Evolutionary conservation across 2,888 invertebrate genomes (phyloP), one percentile per base, ranked within the genome.

Genomic region (Tupiocoris notatus): DNA sequence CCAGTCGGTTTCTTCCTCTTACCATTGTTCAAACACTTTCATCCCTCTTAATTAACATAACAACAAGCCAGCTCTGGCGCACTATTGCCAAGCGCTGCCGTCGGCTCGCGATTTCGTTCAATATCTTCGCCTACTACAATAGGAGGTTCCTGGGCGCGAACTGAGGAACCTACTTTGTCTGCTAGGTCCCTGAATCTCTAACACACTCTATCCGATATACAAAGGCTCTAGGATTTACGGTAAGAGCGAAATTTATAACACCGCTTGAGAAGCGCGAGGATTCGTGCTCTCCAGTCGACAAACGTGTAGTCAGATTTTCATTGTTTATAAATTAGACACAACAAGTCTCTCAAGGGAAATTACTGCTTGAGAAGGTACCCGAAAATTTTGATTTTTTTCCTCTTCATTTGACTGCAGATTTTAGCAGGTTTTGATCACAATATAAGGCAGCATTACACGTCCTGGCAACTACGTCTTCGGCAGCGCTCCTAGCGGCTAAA

Each of bases 11-110:
- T 65, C 56, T 54, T n/a, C 54, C 2, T 56, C 56, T 54, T 20
- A 56, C 71, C 71, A 71, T 71, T 71, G 71, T 71, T 71, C 62
- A 25, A 39, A 61, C 71, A 71, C 70, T 71, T 71, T 71, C 70
- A 23, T 20, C 70, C n/a, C 70, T 61, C 62, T 68, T 62, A 62
- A 71, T 71, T 71, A 71, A 71, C 71, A 71, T 71, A 71, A 71
- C 71, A 71, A 71, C 62, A 62, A 71, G 71, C 59, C 59, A n/a
- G 7, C 62, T 68, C 68, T n/a, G n/a, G n/a, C n/a, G n/a, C n/a
- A n/a, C n/a, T 58, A 68, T 68, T 68, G 58, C 68, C 56, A 39
- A n/a, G 67, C 57, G 24, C 22, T 57, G 54, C 61, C 25, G 39
- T 18, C 20, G 21, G 62, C 62, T 25, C 71, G 71, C 71, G 71